Evolutionary conservation across 2,113 vertebrate genomes (phyloP), one percentile per base, ranked within the genome.

Genomic region (Garra rufa): DNA sequence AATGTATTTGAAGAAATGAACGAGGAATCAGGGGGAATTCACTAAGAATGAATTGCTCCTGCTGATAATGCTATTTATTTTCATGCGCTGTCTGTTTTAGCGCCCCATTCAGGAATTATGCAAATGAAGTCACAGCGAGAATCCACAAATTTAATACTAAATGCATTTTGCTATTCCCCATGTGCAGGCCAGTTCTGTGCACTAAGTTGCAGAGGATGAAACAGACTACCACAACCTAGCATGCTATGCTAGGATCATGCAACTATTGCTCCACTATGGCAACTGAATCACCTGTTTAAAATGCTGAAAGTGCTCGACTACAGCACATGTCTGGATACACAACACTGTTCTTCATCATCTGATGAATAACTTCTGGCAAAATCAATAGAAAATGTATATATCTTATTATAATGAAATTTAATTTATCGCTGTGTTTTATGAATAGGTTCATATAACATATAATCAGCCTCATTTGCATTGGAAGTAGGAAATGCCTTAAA

Each of bases 1-100:
- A 52, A 52, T 52, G 46, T 30, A 34, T 48, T 50, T 76, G 48
- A 52, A 52, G 44, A 76, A 76, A 52, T 76, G 15, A 76, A 30
- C 9, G 2, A 19, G 26, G 24, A 26, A 44, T 13, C 41, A 28
- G n/a, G 6, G 63, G n/a, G n/a, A 46, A 15, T 26, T 73, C 11
- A 26, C 41, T 8, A 44, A 44, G 38, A 71, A 44, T 43, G 69
- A 44, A 73, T 73, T 73, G 69, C 6, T 4, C 38, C 69, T 46
- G 41, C 41, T 73, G 69, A 44, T 44, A 44, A 26, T 46, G n/a
- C 41, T 26, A 73, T 46, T 44, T 24, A 44, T 71, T 24, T 14
- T 24, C 21, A 44, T 44, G 69, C 2, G 24, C 17, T 76, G 73
- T 34, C 46, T 76, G 73, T 76, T 52, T 76, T 52, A 76, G 15